These are phyloP conservation scores for Callyntrura sp. DNA, from an alignment of 2,888 invertebrate species.

Conservation along the genomic window DNA sequence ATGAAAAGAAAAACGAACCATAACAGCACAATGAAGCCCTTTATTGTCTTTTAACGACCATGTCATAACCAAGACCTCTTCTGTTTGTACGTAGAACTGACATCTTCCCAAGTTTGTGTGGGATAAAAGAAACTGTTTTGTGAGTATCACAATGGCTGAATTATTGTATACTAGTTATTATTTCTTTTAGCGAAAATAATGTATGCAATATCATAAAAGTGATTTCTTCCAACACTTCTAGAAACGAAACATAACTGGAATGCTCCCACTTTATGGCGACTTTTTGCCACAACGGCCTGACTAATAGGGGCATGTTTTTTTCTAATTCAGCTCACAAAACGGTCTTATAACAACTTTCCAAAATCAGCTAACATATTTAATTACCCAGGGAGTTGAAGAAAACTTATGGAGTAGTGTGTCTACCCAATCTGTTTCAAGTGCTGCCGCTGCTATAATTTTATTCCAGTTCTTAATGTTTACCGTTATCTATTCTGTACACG, in stretches of 20 bases:
- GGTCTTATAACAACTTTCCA: no score
- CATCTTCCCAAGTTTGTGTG: not conserved
- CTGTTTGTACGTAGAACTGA: not conserved
- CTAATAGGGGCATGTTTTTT: not conserved
- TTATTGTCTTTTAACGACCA: slow-evolving; percentile 58
- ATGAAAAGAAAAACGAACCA: slow-evolving; percentile 24
- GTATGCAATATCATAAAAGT: not conserved
- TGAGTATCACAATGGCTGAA: not conserved
- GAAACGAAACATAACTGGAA: not conserved
- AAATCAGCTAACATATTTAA: no score
- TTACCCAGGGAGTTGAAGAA: no score
- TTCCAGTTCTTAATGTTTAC: no score
- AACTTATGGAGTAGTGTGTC: no score
- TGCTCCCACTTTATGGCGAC: not conserved
- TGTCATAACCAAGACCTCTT: slow-evolving; percentile 45
- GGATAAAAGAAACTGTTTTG: not conserved
- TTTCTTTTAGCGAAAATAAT: not conserved
- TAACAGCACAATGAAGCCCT: slow-evolving; percentile 15
- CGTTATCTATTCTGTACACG: no score
- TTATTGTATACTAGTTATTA: no score
- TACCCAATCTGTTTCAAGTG: no score
- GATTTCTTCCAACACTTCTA: not conserved
- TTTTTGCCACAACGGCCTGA: not conserved
- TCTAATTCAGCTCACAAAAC: not conserved
- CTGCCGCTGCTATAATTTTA: no score